These are phyloP conservation scores for Adineta ricciae DNA, from an alignment of 2,888 invertebrate genomes.

Conservation along the genomic window DNA sequence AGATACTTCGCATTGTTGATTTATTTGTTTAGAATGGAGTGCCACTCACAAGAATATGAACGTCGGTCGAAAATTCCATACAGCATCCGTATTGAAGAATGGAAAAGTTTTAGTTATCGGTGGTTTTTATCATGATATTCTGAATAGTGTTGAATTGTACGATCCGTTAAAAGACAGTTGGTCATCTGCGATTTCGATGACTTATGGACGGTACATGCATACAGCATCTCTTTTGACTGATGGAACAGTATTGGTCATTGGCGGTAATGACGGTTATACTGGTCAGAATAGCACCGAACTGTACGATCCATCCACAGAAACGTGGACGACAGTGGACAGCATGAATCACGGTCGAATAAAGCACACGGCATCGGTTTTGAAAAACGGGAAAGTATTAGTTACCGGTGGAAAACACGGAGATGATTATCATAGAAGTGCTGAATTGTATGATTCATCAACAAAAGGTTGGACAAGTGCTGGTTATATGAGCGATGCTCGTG, in stretches of 20 bases:
- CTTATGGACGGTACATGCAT: background rate
- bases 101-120: too few species aligned
- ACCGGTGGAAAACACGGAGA: background rate
- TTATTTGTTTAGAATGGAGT: background rate
- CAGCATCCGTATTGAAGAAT: background rate
- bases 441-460: background rate
- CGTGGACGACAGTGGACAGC: background rate
- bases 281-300: background rate
- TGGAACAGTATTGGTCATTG: background rate
- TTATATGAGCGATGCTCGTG: too few species aligned
- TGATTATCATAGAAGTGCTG: background rate
- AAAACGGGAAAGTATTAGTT: background rate
- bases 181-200: too few species aligned
- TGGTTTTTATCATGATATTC: too few species aligned
- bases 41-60: background rate
- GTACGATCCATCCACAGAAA: background rate
- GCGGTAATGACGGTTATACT: background rate
- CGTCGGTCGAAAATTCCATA: background rate
- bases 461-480: too few species aligned
- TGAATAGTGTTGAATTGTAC: too few species aligned
- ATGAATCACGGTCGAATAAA: background rate
- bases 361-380: background rate
- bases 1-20: too few species aligned
- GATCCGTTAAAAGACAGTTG: too few species aligned
- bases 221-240: background rate